These are phyloP conservation scores for Distichodus sexfasciatus DNA, from an alignment of 2,797 vertebrate genomes.

Conservation along the genomic window DNA sequence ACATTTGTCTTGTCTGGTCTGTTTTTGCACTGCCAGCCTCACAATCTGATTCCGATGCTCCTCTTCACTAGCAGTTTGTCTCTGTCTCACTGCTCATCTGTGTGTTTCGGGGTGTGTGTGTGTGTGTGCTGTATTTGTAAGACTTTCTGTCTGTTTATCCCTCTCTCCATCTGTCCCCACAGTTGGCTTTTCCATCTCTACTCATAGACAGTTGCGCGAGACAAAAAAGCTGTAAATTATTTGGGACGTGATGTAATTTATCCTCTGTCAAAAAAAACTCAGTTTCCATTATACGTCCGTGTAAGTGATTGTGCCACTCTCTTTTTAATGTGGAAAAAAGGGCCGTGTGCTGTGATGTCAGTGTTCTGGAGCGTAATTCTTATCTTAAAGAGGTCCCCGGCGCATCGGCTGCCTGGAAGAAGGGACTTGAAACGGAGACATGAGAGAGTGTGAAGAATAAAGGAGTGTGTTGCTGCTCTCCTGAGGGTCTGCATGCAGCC, in stretches of 20 bases:
- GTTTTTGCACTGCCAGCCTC: constrained; percentile 21
- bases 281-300: constrained; percentile 3
- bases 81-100: constrained; percentile 32
- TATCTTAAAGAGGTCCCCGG: constrained; percentile 38
- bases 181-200: constrained; percentile 5
- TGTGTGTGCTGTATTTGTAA: constrained; percentile 11
- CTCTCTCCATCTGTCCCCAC: constrained; percentile 16
- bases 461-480: constrained; percentile 39
- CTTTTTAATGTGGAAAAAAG: not conserved
- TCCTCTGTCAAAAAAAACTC: constrained; percentile 3
- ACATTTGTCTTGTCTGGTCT: constrained; percentile 43
- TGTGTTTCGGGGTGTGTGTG: not conserved
- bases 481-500: constrained; percentile 8
- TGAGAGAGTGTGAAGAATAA: constrained; percentile 41
- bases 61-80: constrained; percentile 34
- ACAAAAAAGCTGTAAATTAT: constrained; percentile 4
- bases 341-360: constrained; percentile 38
- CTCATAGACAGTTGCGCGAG: not conserved
- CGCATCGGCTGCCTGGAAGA: constrained; percentile 36
- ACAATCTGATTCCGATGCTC: constrained; percentile 48
- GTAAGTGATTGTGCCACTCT: constrained; percentile 24
- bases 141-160: constrained; percentile 20
- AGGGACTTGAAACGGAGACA: constrained; percentile 42
- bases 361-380: constrained; percentile 39
- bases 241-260: constrained; percentile 21